Base-by-base conservation (phyloP, 2,888 invertebrate genomes). In the Drosophila subsilvestris region DNA sequence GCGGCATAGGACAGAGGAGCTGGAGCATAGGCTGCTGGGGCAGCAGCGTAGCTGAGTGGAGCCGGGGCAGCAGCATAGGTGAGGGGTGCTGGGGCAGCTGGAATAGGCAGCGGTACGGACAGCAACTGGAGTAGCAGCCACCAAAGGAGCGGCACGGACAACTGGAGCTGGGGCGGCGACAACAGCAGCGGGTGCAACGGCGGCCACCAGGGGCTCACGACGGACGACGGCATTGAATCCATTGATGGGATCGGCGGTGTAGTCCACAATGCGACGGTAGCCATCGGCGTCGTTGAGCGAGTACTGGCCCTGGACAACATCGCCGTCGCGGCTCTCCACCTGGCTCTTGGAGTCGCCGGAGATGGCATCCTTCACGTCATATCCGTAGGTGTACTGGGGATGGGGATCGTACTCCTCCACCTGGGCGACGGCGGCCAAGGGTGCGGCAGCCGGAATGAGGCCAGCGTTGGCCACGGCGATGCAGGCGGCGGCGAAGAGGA, bases 221-320 rank as follows among this genome's bases (percentile, higher is more conserved):
- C 90, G 89, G 8, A 92, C 92, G 20, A 92, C 91, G 56, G 92
- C 92, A 61, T 92, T 92, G 78, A 92, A 92, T 43, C 92, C 92
- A 59, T 92, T 91, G 61, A 92, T 80, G 54, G 92, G 86, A 73
- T 92, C 92, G 59, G 92, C 90, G 22, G 91, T 91, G 68, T 92
- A 92, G 76, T 92, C 92, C 50, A 92, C 92, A 79, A 91, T 91
- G 45, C 92, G 90, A 66, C 91, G 88, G 63, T 89, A 90, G 10
- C 92, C 92, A 85, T 92, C 92, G 66, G 92, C 90, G 63, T 92
- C 92, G 63, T 91, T 88, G 75, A 92, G 79, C 3, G 92, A 92
- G 81, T 92, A 92, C 76, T 92, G 92, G 27, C 92, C 92, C 74
- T 90, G 91, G 14, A 92, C 92, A 22, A 91, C 75, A 67, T 92